These are phyloP conservation scores for Electrophaes corylata DNA, from an alignment of 2,888 invertebrate genomes.

Conservation along the genomic window DNA sequence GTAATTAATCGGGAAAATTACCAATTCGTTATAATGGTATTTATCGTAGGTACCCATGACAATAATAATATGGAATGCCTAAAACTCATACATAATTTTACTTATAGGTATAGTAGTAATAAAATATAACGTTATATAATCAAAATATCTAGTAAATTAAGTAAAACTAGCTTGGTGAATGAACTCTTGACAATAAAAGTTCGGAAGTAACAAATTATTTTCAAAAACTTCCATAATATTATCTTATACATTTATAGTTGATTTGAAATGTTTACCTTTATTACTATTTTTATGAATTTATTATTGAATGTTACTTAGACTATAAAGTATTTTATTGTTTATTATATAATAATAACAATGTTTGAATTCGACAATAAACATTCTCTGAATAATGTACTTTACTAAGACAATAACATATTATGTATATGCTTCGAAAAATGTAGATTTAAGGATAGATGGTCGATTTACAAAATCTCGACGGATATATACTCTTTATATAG, in stretches of 20 bases:
- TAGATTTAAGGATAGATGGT: slow-evolving; percentile 4
- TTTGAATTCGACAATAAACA: slow-evolving; percentile 10
- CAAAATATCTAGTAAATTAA: slow-evolving; percentile 2
- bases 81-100: background rate
- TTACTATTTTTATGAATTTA: background rate
- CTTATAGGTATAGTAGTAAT: background rate
- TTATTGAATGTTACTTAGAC: background rate
- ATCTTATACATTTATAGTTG: slow-evolving; percentile 5
- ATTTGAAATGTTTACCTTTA: background rate
- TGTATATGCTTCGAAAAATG: slow-evolving; percentile 7
- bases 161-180: background rate
- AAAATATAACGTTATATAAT: background rate
- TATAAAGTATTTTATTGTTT: slow-evolving; percentile 2
- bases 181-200: slow-evolving; percentile 24
- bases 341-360: background rate
- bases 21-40: background rate
- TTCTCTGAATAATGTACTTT: background rate
- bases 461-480: background rate
- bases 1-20: background rate
- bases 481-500: background rate
- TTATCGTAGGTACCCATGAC: background rate
- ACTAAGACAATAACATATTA: slow-evolving; percentile 17
- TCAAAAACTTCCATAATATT: slow-evolving; percentile 1
- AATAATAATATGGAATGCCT: background rate
- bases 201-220: slow-evolving; percentile 9